Evolutionary conservation across 64 coral and sea anemone genomes (phyloP), one percentile per base, ranked within the genome.

Genomic region (Dendrophyllia cribrosa): DNA sequence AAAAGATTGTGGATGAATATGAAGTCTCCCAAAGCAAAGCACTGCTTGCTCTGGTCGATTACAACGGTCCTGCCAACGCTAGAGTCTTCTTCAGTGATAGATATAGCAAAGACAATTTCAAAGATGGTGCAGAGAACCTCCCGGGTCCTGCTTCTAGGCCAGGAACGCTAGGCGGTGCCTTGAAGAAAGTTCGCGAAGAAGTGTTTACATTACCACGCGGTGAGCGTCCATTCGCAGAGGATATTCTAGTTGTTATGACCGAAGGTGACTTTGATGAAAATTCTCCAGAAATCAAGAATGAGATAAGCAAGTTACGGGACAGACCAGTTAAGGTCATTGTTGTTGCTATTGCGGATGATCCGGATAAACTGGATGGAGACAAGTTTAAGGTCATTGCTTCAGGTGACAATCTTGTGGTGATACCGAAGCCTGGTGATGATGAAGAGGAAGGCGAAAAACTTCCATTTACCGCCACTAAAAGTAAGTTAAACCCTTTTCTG

Each of bases 21-120:
- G 70, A 53, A 12, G 86, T 98, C 5, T 79, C 90, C 46, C 62
- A 46, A 7, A 76, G n/a, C 7, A 86, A 90, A 64, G 79, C 91
- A 0, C 90, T 69, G 11, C 66, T 98, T 45, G 90, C 90, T 24
- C 58, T 98, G 56, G 87, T 98, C 14, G 96, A 98, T 43, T 98
- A 98, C 82, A 98, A 91, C 77, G 93, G 91, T 12, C 66, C 82
- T 43, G 92, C 92, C 17, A 87, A 76, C 10, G 58, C 64, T 12
- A 83, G 73, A 8, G 87, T 90, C 13, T 70, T 73, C 17, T 96
- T 96, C 52, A 86, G 74, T 15, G 72, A 79, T 2, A 66, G 60
- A n/a, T 96, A 93, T 46, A 84, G 53, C 13, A 96, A 86, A 52
- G 51, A 59, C 2, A 72, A 70, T 10, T 96, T 96, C 43, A 78